Evolutionary conservation across 2,888 invertebrate genomes (phyloP), one percentile per base, ranked within the genome.

Genomic region (Acleris holmiana): DNA sequence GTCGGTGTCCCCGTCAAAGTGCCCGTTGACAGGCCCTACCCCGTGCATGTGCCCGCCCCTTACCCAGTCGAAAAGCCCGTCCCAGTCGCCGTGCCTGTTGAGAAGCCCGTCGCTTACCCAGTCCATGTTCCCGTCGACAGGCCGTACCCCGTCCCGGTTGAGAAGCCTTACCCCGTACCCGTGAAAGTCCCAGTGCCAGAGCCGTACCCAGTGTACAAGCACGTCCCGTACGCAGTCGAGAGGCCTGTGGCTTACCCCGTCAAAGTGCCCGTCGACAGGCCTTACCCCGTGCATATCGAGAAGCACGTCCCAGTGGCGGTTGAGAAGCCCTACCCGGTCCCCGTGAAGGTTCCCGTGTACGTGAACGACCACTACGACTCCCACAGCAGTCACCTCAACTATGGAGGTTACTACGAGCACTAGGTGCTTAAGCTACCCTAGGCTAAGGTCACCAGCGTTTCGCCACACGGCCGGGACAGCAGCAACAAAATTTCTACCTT

Each of bases 1-100:
- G 94, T 95, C 61, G 94, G 93, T 67, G 84, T 86, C 76, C 95
- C 95, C 70, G 96, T 96, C 41, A 95, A 96, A 80, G 95, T 95
- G 56, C 94, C 94, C 73, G 95, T 95, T 61, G 95, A 94, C 88
- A 94, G 94, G 86, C 95, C 95, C 54, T 95, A 95, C 90, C 95
- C 95, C 69, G 95, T 95, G 17, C 94, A 94, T 77, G 95, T 94
- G 48, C 94, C 94, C 4, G 91, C 93, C 67, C 93, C 93, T n/a
- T 93, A 94, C 91, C 89, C 93, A 55, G 87, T 93, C 44, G 95
- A 95, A 76, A 94, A 94, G 76, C 95, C 91, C 44, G 94, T 95
- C 61, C 93, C 94, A 0, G 89, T 91, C 67, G 93, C 95, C 2
- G 90, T 93, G 68, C 94, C 94, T 54, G 95, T 95, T 53, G 95